Conservation (phyloP, 2,888 invertebrate genomes). For the Glaucopsyche alexis region DNA sequence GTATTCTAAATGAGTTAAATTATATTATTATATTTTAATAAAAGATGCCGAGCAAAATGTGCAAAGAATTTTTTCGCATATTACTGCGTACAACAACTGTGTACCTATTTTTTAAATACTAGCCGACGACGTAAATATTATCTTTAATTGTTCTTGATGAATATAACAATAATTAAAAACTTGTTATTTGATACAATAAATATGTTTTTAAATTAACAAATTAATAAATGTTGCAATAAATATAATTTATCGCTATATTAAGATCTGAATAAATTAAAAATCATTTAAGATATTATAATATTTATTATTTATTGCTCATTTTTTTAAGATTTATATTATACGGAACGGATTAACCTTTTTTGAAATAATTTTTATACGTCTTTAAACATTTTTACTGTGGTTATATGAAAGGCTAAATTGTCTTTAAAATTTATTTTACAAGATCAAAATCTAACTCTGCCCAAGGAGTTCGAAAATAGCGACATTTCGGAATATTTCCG, state of each 20-base stretch:
- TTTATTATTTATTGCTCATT: background rate
- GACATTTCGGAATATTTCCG: background rate
- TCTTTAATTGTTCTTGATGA: background rate
- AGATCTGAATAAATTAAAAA: background rate
- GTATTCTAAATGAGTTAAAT: too few relatives aligned
- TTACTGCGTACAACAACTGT: too few relatives aligned
- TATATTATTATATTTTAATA: background rate
- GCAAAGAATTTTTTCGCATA: background rate
- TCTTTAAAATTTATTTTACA: too few relatives aligned
- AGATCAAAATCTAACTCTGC: too few relatives aligned
- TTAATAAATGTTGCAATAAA: background rate
- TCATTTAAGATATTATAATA: background rate
- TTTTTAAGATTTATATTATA: background rate
- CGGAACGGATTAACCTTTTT: too few relatives aligned
- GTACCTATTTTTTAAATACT: background rate
- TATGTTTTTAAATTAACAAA: background rate
- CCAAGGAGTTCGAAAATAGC: background rate
- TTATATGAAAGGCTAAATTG: too few relatives aligned
- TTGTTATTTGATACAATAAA: background rate
- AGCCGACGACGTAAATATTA: background rate
- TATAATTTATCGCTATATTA: background rate
- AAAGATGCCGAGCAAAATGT: background rate
- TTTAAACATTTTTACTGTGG: too few relatives aligned
- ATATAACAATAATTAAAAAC: slow-evolving; percentile 20
- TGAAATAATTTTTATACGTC: too few relatives aligned